Percentiles rank a stretch among this genome's conserved stretches.
Conservation (phyloP, 2,888 invertebrate species). For the Eudemis profundana region DNA sequence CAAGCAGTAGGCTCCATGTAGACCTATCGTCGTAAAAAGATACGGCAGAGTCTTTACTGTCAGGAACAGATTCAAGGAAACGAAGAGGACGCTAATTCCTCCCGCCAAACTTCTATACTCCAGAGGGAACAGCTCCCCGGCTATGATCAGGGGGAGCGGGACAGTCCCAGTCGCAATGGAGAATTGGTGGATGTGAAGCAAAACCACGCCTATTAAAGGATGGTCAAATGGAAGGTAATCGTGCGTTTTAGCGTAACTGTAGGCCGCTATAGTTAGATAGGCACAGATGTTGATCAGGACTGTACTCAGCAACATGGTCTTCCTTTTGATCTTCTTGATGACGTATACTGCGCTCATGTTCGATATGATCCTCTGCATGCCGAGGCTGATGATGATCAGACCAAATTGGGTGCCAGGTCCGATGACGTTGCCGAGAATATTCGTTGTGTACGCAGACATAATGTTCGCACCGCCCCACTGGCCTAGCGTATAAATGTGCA, state of each 20-base stretch:
- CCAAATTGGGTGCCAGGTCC: slow-evolving; percentile 60
- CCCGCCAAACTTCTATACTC: slow-evolving; percentile 85
- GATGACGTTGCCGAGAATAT: slow-evolving; percentile 65
- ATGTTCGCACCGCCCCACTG: slow-evolving; percentile 72
- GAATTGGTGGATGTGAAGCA: slow-evolving; percentile 76
- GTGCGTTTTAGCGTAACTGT: slow-evolving; percentile 59
- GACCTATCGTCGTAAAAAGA: slow-evolving; percentile 58
- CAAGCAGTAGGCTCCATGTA: slow-evolving; percentile 65
- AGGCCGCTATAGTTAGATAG: slow-evolving; percentile 60
- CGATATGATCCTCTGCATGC: slow-evolving; percentile 67
- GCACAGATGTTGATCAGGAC: slow-evolving; percentile 61
- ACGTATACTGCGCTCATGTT: slow-evolving; percentile 66
- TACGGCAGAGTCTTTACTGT: slow-evolving; percentile 67
- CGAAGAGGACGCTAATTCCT: slow-evolving; percentile 66
- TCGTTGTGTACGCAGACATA: slow-evolving; percentile 63
- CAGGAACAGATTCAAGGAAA: slow-evolving; percentile 66
- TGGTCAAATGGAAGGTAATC: slow-evolving; percentile 57
- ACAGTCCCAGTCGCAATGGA: slow-evolving; percentile 85
- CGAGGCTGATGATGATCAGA: slow-evolving; percentile 66
- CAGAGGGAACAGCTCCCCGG: slow-evolving; percentile 88
- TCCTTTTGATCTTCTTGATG: slow-evolving; percentile 69
- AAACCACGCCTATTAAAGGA: slow-evolving; percentile 59
- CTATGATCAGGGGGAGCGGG: slow-evolving; percentile 88
- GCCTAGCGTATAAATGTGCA: slow-evolving; percentile 64
- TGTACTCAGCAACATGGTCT: slow-evolving; percentile 65